phyloP scores from a whole-genome alignment of 2,113 vertebrate genomes.

The Peromyscus californicus region DNA sequence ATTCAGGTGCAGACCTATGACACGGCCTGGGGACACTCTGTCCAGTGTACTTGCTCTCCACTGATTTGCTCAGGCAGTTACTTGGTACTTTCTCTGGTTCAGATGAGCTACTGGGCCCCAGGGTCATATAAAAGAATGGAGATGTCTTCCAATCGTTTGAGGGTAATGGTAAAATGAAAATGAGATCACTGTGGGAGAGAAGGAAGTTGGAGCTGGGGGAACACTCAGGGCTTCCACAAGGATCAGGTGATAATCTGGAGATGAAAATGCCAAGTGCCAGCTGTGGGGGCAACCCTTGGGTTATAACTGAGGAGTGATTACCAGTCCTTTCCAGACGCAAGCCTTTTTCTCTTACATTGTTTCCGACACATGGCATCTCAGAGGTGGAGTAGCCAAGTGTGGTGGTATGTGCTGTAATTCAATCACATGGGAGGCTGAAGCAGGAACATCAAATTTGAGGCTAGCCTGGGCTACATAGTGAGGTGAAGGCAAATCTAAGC shows the following conservation, averaged over 20 bases:
- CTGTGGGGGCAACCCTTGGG: background rate
- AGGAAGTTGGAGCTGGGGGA: background rate
- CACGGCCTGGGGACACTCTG: background rate
- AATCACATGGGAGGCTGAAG: background rate
- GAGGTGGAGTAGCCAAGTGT: background rate
- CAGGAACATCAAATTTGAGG: background rate
- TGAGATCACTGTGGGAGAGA: background rate
- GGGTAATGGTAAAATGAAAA: background rate
- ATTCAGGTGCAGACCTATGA: background rate
- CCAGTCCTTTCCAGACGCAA: background rate
- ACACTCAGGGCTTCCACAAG: background rate
- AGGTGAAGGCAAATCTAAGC: background rate
- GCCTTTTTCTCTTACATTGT: background rate
- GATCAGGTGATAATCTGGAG: background rate
- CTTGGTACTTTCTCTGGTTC: background rate
- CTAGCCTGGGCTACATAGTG: background rate
- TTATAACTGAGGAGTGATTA: background rate
- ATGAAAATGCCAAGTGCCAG: background rate
- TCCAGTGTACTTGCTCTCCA: background rate
- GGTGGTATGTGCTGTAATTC: background rate
- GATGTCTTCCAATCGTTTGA: background rate
- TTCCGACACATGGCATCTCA: slow-evolving; percentile 6
- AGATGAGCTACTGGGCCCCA: background rate
- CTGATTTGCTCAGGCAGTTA: background rate
- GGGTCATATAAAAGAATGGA: background rate